Percentiles rank a stretch among this genome's conserved stretches.
phyloP scores from a whole-genome alignment of 1,140 invertebrate genomes.

The Pararge aegeria region DNA sequence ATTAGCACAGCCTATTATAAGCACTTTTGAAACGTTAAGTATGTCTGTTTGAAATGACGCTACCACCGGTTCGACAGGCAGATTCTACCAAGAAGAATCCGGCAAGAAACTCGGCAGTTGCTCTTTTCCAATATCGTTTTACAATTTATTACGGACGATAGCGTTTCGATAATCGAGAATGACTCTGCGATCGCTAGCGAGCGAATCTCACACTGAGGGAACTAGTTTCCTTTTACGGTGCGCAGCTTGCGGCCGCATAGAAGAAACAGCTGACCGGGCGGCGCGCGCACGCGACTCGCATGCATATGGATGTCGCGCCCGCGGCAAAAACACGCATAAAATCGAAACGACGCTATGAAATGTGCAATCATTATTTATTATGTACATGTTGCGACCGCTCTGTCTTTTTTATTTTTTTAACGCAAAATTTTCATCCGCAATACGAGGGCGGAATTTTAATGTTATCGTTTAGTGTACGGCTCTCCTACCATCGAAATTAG shows the following conservation, averaged over 20 bases:
- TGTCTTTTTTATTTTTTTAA: constrained; percentile 9
- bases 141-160: too few relatives aligned
- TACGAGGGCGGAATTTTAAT: not conserved
- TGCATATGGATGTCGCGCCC: constrained; percentile 69
- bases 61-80: too few relatives aligned
- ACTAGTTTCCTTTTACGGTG: constrained; percentile 70
- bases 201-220: too few relatives aligned
- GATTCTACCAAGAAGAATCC: too few relatives aligned
- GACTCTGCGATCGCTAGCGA: too few relatives aligned
- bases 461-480: not conserved
- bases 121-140: too few relatives aligned
- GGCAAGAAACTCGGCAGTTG: too few relatives aligned
- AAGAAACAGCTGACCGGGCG: constrained; percentile 71
- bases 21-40: too few relatives aligned
- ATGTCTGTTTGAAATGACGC: too few relatives aligned
- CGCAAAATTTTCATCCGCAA: not conserved
- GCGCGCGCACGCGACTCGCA: constrained; percentile 56
- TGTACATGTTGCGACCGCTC: constrained; percentile 6
- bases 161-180: too few relatives aligned
- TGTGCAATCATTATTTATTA: constrained; percentile 38
- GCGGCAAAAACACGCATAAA: constrained; percentile 66
- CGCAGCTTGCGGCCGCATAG: constrained; percentile 71
- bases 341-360: constrained; percentile 50
- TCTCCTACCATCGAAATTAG: too few relatives aligned
- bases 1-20: too few relatives aligned